Conservation (phyloP, 2,888 invertebrate species). For the Caenorhabditis auriculariae region DNA sequence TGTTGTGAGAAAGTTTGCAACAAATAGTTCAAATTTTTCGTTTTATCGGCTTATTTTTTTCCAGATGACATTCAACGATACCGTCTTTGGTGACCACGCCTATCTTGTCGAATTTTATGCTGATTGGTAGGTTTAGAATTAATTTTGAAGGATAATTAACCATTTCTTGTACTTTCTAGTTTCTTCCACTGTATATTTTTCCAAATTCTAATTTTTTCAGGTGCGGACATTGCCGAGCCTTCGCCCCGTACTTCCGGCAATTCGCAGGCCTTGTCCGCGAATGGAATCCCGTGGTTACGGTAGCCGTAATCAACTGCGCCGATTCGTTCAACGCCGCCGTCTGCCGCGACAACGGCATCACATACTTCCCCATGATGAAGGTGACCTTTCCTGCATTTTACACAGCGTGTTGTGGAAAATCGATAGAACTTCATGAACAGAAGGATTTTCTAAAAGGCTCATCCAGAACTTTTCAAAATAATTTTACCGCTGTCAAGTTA, state of each 20-base stretch:
- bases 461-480: too few relatives aligned
- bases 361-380: constrained; percentile 61
- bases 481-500: too few relatives aligned
- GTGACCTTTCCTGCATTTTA: too few relatives aligned
- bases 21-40: background rate
- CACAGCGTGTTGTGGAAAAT: background rate
- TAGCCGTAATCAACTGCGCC: constrained; percentile 61
- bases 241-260: constrained; percentile 81
- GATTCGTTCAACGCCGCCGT: constrained; percentile 55
- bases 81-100: constrained; percentile 71
- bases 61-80: constrained; percentile 58
- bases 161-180: background rate
- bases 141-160: background rate
- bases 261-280: constrained; percentile 70
- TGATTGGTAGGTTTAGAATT: constrained; percentile 71
- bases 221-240: constrained; percentile 89
- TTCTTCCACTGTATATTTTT: background rate
- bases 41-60: background rate
- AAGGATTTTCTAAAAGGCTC: too few relatives aligned
- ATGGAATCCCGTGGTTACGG: constrained; percentile 41
- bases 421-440: background rate
- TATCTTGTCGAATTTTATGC: constrained; percentile 84
- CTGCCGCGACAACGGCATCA: constrained; percentile 57
- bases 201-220: constrained; percentile 22
- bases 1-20: too few relatives aligned